Base-by-base conservation (phyloP, 2,888 invertebrate genomes). In the Blastobasis lacticolella region DNA sequence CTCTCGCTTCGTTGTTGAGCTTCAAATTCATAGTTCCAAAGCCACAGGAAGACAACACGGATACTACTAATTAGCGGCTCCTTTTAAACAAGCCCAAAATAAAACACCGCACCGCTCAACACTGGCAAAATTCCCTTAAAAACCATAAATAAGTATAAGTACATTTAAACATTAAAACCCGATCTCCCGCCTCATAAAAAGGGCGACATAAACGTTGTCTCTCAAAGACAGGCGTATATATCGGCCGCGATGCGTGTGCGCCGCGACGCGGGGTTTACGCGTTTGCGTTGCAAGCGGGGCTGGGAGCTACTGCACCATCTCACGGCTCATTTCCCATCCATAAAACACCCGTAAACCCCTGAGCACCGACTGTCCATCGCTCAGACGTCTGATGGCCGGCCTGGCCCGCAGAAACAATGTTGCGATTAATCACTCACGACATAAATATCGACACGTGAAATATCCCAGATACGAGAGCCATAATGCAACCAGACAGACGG, bases 381-480 rank as follows among this genome's bases (percentile, higher is more conserved):
- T 58, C 61, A 48, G 58, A 57, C 59, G 60, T 50, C 57, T 60
- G 61, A 61, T 23, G 23, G 63, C 56, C 6, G 37, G 37, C 9
- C 23, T 23, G 23, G 23, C 23, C 23, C 23, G 23, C 23, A 23
- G 23, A 23, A 75, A 85, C 83, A 86, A 86, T 84, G 71, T 67
- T 71, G 71, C 72, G 57, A 81, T 87, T 78, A 82, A 84, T 86
- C 84, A 79, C 66, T 70, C 54, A 57, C 57, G 63, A 61, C 75
- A 65, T 84, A 79, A 82, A 82, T 78, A 82, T 77, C 76, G 68
- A 69, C 75, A 63, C 54, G 66, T 79, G 82, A 84, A 64, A 70
- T 60, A 73, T 68, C 61, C 79, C 85, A 85, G 85, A 81, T 61
- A 66, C 63, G 58, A 68, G 23, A 23, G 23, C 23, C 23, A 23